phyloP scores from a whole-genome alignment of 23 tunicate species.

The Ascidia mentula region DNA sequence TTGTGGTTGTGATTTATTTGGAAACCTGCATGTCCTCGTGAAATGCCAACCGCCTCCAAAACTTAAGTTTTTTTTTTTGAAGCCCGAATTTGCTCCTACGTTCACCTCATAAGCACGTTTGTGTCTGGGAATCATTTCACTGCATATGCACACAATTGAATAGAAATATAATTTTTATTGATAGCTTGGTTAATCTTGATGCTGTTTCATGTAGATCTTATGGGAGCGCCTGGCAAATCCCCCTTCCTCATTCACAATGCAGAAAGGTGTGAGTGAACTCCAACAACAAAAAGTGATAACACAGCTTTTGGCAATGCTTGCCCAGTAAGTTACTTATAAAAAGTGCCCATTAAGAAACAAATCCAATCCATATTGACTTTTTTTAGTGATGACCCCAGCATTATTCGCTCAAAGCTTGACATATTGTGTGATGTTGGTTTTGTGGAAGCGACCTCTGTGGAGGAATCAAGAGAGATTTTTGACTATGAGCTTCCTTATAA shows the following conservation, averaged over 20 bases:
- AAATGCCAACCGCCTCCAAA: too few species aligned
- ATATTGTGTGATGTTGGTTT: slow-evolving; percentile 61
- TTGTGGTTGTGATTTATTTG: too few species aligned
- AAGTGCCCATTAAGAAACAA: too few species aligned
- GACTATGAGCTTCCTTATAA: slow-evolving; percentile 52
- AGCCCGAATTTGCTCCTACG: too few species aligned
- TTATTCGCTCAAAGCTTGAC: slow-evolving; percentile 47
- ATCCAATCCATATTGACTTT: neutral
- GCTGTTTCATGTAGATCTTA: slow-evolving; percentile 13
- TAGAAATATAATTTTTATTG: neutral
- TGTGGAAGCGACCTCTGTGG: slow-evolving; percentile 12
- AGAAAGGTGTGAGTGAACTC: slow-evolving; percentile 34
- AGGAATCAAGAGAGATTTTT: neutral
- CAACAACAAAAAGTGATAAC: slow-evolving; percentile 57
- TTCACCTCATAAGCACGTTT: neutral
- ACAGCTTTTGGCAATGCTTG: slow-evolving; percentile 66
- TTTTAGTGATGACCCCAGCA: slow-evolving; percentile 19
- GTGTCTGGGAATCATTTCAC: neutral
- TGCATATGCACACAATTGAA: neutral
- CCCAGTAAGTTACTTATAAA: slow-evolving; percentile 39
- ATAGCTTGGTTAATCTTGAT: neutral
- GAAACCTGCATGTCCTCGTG: too few species aligned
- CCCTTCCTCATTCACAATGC: slow-evolving; percentile 36
- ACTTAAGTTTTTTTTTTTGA: too few species aligned
- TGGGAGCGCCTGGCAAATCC: slow-evolving; percentile 76